Percentiles rank a stretch among this genome's conserved stretches.
Evolutionary conservation across 1,140 invertebrate genomes (phyloP).

Genomic region (Philopotamus ludificatus): DNA sequence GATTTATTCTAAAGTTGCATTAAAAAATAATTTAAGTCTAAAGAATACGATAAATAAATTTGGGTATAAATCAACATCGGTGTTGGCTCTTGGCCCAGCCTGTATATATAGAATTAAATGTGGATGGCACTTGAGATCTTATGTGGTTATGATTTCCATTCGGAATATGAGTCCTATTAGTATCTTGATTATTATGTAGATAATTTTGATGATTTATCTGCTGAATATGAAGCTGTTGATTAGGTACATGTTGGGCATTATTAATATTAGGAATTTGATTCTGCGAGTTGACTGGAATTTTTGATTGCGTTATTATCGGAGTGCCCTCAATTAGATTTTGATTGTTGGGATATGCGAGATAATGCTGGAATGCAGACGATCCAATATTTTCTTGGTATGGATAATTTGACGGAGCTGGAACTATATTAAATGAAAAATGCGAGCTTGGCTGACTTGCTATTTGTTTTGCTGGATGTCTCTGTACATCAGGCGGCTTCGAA

Average conservation of each 20-base stretch:
- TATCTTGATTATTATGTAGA: constrained; percentile 20
- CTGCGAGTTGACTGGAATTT: constrained; percentile 5
- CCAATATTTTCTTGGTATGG: constrained; percentile 15
- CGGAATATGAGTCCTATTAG: constrained; percentile 1
- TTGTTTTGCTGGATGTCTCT: background rate
- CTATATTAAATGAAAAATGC: constrained; percentile 5
- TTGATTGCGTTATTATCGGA: constrained; percentile 16
- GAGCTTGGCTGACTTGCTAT: background rate
- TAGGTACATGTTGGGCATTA: constrained; percentile 8
- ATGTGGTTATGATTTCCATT: constrained; percentile 9
- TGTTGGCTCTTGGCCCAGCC: too few relatives aligned
- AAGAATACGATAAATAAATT: too few relatives aligned
- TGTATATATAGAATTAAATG: constrained; percentile 21
- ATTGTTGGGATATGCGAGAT: constrained; percentile 29
- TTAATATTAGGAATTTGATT: constrained; percentile 26
- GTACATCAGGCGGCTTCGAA: background rate
- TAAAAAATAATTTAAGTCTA: too few relatives aligned
- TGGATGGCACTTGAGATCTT: constrained; percentile 12
- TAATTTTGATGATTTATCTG: constrained; percentile 28
- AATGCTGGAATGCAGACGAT: constrained; percentile 34
- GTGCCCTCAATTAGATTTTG: constrained; percentile 15
- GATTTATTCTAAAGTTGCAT: too few relatives aligned
- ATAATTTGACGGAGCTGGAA: constrained; percentile 23
- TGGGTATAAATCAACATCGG: too few relatives aligned
- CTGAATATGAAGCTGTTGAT: constrained; percentile 30